Percentiles rank a stretch among this genome's conserved stretches.
Evolutionary conservation across 2,888 invertebrate species (phyloP).

Genomic region (Nephrotoma appendiculata): DNA sequence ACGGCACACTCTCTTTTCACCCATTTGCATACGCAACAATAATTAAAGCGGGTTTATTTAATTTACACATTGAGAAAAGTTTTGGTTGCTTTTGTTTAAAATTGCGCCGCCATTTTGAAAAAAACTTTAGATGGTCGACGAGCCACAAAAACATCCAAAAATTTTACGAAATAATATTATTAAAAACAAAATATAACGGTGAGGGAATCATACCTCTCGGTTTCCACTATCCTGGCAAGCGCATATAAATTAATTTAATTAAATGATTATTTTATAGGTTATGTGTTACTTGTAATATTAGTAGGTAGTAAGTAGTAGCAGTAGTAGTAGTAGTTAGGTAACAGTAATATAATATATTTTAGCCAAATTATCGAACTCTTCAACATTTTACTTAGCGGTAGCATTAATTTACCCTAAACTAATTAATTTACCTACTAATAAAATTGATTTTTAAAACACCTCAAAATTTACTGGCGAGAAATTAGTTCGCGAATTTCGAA

Average conservation of each 20-base stretch:
- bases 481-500: not conserved
- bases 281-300: not conserved
- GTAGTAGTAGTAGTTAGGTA: not conserved
- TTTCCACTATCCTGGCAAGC: constrained; percentile 53
- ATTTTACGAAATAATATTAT: not conserved
- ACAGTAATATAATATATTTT: not conserved
- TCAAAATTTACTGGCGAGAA: not conserved
- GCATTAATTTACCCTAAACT: not conserved
- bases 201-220: constrained; percentile 46
- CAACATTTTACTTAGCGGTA: not conserved
- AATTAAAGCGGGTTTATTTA: not conserved
- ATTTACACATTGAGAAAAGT: not conserved
- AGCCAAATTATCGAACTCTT: not conserved
- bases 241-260: not conserved
- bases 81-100: not conserved
- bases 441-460: not conserved
- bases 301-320: not conserved
- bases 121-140: not conserved
- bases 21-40: not conserved
- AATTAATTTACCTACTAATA: not conserved
- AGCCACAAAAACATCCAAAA: not conserved
- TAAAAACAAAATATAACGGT: constrained; percentile 12
- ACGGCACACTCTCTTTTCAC: not conserved
- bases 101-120: not conserved
- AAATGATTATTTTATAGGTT: not conserved